A percentile compares a stretch with the other conserved stretches of the same genome.
Evolutionary conservation across 2,888 invertebrate genomes (phyloP).

Genomic region (Chalcosyrphus nemorum): DNA sequence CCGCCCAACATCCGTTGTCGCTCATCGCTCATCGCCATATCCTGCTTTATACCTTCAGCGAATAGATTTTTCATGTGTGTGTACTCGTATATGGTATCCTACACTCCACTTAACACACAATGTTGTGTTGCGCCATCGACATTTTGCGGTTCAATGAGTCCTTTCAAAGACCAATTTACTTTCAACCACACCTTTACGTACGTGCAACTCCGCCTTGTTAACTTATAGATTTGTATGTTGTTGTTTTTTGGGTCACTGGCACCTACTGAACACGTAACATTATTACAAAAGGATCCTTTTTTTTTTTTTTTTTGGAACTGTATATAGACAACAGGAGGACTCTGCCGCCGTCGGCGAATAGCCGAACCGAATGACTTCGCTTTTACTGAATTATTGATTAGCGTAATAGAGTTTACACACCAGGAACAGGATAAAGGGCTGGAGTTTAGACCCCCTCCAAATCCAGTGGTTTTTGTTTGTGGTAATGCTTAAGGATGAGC

Average conservation of each 20-base stretch:
- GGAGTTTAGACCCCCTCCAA: constrained; percentile 18
- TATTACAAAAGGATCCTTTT: constrained; percentile 53
- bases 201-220: constrained; percentile 56
- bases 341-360: constrained; percentile 42
- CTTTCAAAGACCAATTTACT: constrained; percentile 70
- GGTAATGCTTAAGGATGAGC: constrained; percentile 29
- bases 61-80: no score
- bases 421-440: neutral
- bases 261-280: constrained; percentile 58
- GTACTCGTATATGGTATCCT: constrained; percentile 4
- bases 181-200: constrained; percentile 55
- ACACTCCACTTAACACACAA: constrained; percentile 68
- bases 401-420: constrained; percentile 21
- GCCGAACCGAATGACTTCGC: constrained; percentile 50
- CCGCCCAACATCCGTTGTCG: neutral
- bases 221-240: constrained; percentile 54
- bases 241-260: constrained; percentile 72
- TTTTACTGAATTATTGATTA: constrained; percentile 66
- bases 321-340: constrained; percentile 18
- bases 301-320: no score
- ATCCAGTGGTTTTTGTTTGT: constrained; percentile 28
- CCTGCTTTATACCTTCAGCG: neutral
- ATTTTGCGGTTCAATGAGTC: constrained; percentile 73
- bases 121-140: constrained; percentile 67
- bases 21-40: constrained; percentile 19